Percentiles rank a stretch among this genome's conserved stretches.
Evolutionary conservation across 2,113 vertebrate species (phyloP).

Genomic region (Centropristis striata): DNA sequence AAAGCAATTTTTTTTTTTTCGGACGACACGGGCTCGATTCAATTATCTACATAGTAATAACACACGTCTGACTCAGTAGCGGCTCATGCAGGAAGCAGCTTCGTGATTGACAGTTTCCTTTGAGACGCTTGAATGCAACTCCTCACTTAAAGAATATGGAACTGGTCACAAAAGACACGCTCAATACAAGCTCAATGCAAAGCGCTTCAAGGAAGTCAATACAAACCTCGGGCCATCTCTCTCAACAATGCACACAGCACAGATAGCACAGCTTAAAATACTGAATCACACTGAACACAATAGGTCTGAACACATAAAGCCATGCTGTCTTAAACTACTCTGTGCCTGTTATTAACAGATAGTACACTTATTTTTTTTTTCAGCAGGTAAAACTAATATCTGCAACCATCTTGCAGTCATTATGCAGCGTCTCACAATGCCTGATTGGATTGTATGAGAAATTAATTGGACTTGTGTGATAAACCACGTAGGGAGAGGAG

Average conservation of each 20-base stretch:
- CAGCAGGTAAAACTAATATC: constrained; percentile 62
- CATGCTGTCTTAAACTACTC: constrained; percentile 8
- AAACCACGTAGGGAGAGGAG: constrained; percentile 34
- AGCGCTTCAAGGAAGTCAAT: constrained; percentile 45
- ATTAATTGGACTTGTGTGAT: constrained; percentile 70
- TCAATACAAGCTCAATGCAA: constrained; percentile 34
- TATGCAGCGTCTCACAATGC: constrained; percentile 39
- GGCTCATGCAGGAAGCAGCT: constrained; percentile 27
- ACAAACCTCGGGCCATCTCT: constrained; percentile 36
- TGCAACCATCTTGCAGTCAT: constrained; percentile 49
- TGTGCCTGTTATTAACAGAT: constrained; percentile 53
- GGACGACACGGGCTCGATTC: neutral
- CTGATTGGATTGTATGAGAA: constrained; percentile 59
- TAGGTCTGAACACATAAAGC: constrained; percentile 18
- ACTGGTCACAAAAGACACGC: constrained; percentile 27
- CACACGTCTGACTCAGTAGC: constrained; percentile 20
- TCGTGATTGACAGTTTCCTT: constrained; percentile 44
- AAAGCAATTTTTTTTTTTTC: constrained; percentile 26
- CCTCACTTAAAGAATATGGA: constrained; percentile 46
- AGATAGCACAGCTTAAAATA: constrained; percentile 46
- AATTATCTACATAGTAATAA: constrained; percentile 27
- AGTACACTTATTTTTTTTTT: constrained; percentile 33
- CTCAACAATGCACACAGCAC: constrained; percentile 33
- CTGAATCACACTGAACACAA: constrained; percentile 52
- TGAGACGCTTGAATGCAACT: constrained; percentile 41